Evolutionary conservation across 2,113 vertebrate species (phyloP).

Genomic region (Pluvianellus socialis): DNA sequence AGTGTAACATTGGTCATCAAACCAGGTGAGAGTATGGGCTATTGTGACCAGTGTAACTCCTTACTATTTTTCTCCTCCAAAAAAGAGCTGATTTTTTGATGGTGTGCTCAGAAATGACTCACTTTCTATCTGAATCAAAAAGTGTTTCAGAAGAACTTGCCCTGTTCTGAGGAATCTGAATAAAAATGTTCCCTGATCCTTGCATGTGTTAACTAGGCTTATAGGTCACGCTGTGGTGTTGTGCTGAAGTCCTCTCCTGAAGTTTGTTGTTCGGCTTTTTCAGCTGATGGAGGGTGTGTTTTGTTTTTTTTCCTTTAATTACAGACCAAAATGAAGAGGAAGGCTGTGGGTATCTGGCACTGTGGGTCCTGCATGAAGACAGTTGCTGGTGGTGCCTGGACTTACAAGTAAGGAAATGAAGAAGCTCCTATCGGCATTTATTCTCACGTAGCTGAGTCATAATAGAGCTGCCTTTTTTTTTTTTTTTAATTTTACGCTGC

Average conservation of each 20-base stretch:
- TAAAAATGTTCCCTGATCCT: not conserved
- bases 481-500: not conserved
- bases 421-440: not conserved
- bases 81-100: not conserved
- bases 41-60: not conserved
- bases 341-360: slow-evolving; percentile 97
- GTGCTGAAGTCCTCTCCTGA: not conserved
- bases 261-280: not conserved
- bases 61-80: not conserved
- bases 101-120: not conserved
- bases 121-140: not conserved
- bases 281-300: not conserved
- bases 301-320: not conserved
- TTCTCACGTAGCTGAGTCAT: not conserved
- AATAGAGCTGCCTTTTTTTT: not conserved
- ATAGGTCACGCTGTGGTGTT: not conserved
- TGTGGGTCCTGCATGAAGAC: slow-evolving; percentile 98
- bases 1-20: not conserved
- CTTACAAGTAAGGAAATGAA: slow-evolving; percentile 88
- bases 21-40: not conserved
- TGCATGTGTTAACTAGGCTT: not conserved
- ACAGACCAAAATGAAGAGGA: slow-evolving; percentile 99
- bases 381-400: slow-evolving; percentile 97
- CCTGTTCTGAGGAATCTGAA: not conserved
- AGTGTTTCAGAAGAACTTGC: not conserved